Base-by-base conservation (phyloP, 2,888 invertebrate species). In the Pheosia tremula region DNA sequence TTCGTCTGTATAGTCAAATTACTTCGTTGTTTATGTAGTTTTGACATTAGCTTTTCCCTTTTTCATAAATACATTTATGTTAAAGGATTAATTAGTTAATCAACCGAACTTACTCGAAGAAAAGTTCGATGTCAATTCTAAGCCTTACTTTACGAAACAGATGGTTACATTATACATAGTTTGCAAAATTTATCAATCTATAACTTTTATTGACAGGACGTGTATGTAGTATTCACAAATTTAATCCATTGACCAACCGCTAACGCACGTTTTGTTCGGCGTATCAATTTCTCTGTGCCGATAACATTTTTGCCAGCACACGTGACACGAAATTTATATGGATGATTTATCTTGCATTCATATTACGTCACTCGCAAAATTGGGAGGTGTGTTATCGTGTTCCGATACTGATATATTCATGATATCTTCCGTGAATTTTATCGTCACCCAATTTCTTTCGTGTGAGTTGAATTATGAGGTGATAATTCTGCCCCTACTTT, bases 301-400 rank as follows among this genome's bases (percentile, higher is more conserved):
- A 93, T 91, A 91, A 90, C 86, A 90, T 91, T 92, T 91, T 91
- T 92, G 87, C 87, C 84, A 82, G 87, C 87, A 85, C 89, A 91
- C 91, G 91, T 92, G 93, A 92, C 91, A 78, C 80, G 89, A 88
- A 91, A 92, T 92, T 92, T 89, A 91, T 92, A 88, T 87, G 86
- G 84, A 82, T 86, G 87, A 93, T 93, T 91, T 91, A 90, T 93
- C 91, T 88, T 85, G 85, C 86, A 89, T 90, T 91, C 91, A 88
- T 88, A 89, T 91, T 88, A 86, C 85, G 85, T 86, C 86, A 88
- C 85, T 83, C 81, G 85, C 83, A 80, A 87, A 90, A 89, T 89
- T 89, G 87, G 83, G 86, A 87, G 87, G 87, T 89, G 85, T 84
- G 85, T 88, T 92, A 91, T 90, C 90, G 77, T 83, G 80, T 80